Evolutionary conservation across 2,888 invertebrate species (phyloP).

Genomic region (Molorchus minor): DNA sequence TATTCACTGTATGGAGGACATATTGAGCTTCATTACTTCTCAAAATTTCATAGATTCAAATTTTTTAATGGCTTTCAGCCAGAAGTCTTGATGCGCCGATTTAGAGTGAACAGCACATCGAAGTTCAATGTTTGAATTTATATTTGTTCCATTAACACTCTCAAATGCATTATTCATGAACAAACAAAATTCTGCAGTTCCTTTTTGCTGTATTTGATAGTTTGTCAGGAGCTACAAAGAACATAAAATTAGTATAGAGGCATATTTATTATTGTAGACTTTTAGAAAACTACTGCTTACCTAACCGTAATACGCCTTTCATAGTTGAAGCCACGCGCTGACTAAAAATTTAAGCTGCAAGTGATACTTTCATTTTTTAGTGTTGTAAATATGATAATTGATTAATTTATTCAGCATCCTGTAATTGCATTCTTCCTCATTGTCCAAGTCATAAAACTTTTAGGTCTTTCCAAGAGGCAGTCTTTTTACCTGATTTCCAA

Average conservation of each 20-base stretch:
- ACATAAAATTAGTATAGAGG: neutral
- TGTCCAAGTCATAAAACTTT: too few relatives aligned
- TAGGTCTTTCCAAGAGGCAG: too few relatives aligned
- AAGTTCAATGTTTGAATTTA: neutral
- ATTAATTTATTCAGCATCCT: neutral
- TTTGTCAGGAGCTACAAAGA: neutral
- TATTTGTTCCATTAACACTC: neutral
- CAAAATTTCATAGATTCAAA: constrained; percentile 14
- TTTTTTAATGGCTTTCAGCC: constrained; percentile 10
- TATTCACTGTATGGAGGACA: constrained; percentile 32
- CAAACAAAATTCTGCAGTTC: neutral
- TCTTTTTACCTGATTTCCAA: too few relatives aligned
- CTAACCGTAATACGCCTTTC: neutral
- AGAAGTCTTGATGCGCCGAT: constrained; percentile 15
- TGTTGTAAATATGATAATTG: neutral
- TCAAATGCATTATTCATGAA: neutral
- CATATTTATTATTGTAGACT: neutral
- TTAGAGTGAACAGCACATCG: constrained; percentile 9
- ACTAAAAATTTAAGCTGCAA: neutral
- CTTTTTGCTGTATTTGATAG: neutral
- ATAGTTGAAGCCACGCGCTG: neutral
- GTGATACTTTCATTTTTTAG: neutral
- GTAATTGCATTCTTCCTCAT: neutral
- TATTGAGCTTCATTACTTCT: constrained; percentile 6
- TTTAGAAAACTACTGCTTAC: neutral